Conservation (phyloP, 2,113 vertebrate species). For the Beaufortia kweichowensis region DNA sequence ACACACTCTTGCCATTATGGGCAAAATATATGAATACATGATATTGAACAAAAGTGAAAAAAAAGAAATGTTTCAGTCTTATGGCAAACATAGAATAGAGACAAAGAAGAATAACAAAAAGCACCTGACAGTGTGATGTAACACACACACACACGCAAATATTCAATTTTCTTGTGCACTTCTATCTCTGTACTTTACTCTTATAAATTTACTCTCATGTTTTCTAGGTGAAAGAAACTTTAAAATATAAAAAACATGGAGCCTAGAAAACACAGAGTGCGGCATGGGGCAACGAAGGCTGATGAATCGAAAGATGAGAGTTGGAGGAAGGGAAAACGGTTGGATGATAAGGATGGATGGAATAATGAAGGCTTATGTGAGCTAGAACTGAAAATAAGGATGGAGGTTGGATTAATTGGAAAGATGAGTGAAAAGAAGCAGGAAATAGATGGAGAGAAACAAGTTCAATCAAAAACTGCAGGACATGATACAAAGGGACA, state of each 20-base stretch:
- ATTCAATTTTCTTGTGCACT: neutral
- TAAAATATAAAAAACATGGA: neutral
- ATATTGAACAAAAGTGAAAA: neutral
- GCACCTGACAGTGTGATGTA: neutral
- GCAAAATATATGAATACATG: neutral
- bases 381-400: constrained; percentile 10
- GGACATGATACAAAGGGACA: constrained; percentile 10
- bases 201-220: neutral
- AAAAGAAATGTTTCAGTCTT: neutral
- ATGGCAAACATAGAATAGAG: neutral
- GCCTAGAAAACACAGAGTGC: neutral
- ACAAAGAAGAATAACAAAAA: neutral
- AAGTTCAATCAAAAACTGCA: neutral
- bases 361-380: neutral
- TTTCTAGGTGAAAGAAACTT: constrained; percentile 10
- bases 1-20: neutral
- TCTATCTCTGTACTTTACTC: neutral
- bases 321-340: neutral
- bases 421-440: neutral
- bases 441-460: neutral
- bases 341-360: neutral
- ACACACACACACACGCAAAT: neutral
- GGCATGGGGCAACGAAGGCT: neutral
- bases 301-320: neutral
- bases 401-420: neutral